Conservation (phyloP, 2,113 vertebrate species). For the Sinocyclocheilus rhinocerous region DNA sequence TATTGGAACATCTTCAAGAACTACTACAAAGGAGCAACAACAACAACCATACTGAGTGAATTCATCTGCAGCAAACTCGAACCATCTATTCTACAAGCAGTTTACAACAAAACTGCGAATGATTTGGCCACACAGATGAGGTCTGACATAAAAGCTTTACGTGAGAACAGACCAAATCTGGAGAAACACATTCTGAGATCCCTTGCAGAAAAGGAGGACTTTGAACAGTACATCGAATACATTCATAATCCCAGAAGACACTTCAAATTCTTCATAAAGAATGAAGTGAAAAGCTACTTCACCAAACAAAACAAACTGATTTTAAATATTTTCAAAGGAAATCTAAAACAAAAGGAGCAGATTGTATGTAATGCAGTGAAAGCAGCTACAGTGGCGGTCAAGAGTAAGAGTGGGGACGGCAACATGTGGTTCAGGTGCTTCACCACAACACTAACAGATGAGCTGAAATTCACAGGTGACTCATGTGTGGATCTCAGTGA, state of each 20-base stretch:
- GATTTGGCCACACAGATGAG: slow-evolving; percentile 66
- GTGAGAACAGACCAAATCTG: slow-evolving; percentile 69
- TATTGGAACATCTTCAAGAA: slow-evolving; percentile 42
- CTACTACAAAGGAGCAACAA: slow-evolving; percentile 56
- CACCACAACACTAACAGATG: slow-evolving; percentile 36
- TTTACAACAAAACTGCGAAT: slow-evolving; percentile 61
- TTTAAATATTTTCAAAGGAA: neutral
- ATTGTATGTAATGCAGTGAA: slow-evolving; percentile 47
- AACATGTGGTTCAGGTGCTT: slow-evolving; percentile 46
- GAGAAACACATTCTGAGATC: slow-evolving; percentile 74
- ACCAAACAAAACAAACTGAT: neutral
- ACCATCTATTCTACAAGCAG: slow-evolving; percentile 40
- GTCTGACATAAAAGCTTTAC: slow-evolving; percentile 65
- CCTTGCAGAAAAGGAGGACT: slow-evolving; percentile 74
- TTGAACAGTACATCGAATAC: slow-evolving; percentile 70
- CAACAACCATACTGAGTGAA: slow-evolving; percentile 64
- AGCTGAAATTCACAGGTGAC: slow-evolving; percentile 43
- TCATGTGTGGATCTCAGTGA: slow-evolving; percentile 38
- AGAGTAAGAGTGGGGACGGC: neutral
- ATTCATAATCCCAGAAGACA: slow-evolving; percentile 38
- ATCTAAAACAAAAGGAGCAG: neutral
- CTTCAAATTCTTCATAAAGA: slow-evolving; percentile 61
- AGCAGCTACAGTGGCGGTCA: slow-evolving; percentile 44
- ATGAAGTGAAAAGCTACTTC: neutral
- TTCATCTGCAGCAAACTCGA: slow-evolving; percentile 74